Evolutionary conservation across 2,888 invertebrate genomes (phyloP).

Genomic region (Unio delphinus): DNA sequence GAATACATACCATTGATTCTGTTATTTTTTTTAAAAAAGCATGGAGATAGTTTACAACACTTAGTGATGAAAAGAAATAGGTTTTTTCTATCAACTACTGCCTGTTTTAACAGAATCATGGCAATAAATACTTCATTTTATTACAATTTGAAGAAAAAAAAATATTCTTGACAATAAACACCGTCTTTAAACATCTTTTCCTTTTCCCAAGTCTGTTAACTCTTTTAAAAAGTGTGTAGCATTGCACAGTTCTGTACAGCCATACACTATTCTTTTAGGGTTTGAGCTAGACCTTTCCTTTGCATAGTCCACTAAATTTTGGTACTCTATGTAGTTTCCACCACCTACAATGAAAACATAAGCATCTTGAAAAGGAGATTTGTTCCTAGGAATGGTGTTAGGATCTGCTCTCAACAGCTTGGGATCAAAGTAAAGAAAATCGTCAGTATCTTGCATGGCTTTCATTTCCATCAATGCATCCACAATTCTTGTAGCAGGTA

Average conservation of each 20-base stretch:
- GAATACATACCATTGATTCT: no score
- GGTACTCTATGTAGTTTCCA: slow-evolving; percentile 98
- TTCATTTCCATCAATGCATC: slow-evolving; percentile 89
- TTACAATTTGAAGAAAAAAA: no score
- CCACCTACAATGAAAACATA: slow-evolving; percentile 75
- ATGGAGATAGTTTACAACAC: no score
- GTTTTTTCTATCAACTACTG: no score
- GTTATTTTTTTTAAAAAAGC: no score
- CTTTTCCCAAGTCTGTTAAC: slow-evolving; percentile 57
- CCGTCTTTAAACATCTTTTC: slow-evolving; percentile 3
- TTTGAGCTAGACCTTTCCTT: slow-evolving; percentile 79
- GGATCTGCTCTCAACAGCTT: slow-evolving; percentile 83
- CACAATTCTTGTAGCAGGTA: slow-evolving; percentile 93
- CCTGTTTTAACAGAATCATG: no score
- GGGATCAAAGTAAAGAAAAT: slow-evolving; percentile 95
- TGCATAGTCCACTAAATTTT: slow-evolving; percentile 95
- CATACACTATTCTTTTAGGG: slow-evolving; percentile 90
- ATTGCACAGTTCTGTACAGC: slow-evolving; percentile 93
- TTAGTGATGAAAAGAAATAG: no score
- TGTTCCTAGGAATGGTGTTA: slow-evolving; percentile 63
- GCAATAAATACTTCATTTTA: no score
- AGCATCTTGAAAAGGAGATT: slow-evolving; percentile 69
- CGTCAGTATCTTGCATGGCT: slow-evolving; percentile 84
- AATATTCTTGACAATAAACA: no score
- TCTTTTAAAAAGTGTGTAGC: slow-evolving; percentile 96